A percentile compares a stretch with the other conserved stretches of the same genome.
phyloP scores from a whole-genome alignment of 2,113 vertebrate genomes.

The Proteles cristata region DNA sequence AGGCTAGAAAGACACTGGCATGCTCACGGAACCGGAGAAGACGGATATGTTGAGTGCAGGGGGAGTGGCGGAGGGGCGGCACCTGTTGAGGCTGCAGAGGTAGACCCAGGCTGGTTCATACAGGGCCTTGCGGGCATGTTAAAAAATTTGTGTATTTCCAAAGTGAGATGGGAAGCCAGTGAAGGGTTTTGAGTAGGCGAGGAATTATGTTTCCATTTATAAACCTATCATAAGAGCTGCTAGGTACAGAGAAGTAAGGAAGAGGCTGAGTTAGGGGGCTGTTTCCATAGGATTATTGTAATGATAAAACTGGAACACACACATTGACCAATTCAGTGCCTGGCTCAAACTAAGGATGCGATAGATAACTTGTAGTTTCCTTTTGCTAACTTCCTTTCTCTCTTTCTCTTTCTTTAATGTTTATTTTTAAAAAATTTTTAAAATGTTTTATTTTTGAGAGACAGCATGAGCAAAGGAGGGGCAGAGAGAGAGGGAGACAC shows the following conservation, averaged over 20 bases:
- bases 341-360: background rate
- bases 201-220: background rate
- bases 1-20: background rate
- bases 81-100: background rate
- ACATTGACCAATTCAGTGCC: background rate
- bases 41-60: rapidly evolving
- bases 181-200: background rate
- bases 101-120: background rate
- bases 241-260: background rate
- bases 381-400: background rate
- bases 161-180: background rate
- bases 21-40: background rate
- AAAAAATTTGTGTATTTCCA: background rate
- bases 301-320: background rate
- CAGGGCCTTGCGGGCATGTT: background rate
- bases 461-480: too few relatives aligned
- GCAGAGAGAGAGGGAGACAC: too few relatives aligned
- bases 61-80: background rate
- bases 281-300: background rate
- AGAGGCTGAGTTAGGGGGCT: background rate
- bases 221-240: background rate
- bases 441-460: too few relatives aligned
- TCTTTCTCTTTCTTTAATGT: too few relatives aligned
- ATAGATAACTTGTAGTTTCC: background rate
- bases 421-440: too few relatives aligned